phyloP scores from a whole-genome alignment of 2,113 vertebrate genomes.

The Siniperca chuatsi region DNA sequence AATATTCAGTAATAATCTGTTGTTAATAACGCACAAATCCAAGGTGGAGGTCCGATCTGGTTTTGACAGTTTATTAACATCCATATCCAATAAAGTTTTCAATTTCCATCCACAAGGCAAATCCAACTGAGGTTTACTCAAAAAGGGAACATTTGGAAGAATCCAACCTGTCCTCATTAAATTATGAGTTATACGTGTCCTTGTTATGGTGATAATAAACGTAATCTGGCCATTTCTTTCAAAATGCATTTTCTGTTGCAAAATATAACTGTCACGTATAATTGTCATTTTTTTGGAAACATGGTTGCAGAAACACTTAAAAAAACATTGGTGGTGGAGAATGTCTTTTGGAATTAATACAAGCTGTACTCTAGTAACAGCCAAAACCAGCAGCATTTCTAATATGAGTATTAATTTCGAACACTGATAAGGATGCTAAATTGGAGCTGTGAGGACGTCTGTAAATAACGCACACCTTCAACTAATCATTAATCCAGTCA shows the following conservation, averaged over 20 bases:
- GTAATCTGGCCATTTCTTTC: neutral
- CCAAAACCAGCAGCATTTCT: neutral
- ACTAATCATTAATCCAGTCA: neutral
- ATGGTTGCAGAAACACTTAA: neutral
- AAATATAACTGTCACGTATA: no score
- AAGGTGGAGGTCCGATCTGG: no score
- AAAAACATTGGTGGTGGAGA: neutral
- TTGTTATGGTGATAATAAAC: neutral
- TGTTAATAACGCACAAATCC: neutral
- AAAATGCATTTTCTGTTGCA: no score
- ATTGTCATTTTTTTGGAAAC: neutral
- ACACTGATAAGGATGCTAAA: neutral
- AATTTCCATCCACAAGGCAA: neutral
- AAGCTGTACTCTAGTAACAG: neutral
- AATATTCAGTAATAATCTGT: neutral
- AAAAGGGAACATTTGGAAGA: neutral
- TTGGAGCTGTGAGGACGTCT: neutral
- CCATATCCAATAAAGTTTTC: neutral
- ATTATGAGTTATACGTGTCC: no score
- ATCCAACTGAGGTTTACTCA: neutral
- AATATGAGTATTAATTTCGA: neutral
- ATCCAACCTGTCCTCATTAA: neutral
- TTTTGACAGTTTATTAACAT: neutral
- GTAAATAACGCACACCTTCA: conserved; percentile 16
- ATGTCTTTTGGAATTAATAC: neutral